Percentiles rank a stretch among this genome's conserved stretches.
Evolutionary conservation across 2,113 vertebrate genomes (phyloP).

Genomic region (Riparia riparia): DNA sequence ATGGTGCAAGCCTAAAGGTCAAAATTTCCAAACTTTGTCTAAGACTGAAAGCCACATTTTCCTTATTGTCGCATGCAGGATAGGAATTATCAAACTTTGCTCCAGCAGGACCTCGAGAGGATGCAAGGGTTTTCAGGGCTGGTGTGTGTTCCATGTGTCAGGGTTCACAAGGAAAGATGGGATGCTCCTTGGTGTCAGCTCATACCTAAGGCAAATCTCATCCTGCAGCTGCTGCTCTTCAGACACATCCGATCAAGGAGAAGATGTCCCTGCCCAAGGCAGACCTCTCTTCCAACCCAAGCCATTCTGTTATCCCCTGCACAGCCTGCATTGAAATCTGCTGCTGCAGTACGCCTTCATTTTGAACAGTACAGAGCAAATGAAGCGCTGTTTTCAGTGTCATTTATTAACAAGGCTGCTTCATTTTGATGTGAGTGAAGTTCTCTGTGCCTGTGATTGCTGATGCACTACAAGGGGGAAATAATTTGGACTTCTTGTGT

Average conservation of each 20-base stretch:
- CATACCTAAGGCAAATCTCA: background rate
- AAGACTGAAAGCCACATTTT: background rate
- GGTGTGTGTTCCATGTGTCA: rapidly evolving
- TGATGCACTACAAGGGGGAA: background rate
- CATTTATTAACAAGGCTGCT: rapidly evolving
- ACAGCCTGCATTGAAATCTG: background rate
- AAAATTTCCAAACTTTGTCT: background rate
- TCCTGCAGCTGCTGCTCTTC: background rate
- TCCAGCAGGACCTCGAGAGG: background rate
- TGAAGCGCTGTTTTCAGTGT: background rate
- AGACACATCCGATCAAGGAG: rapidly evolving
- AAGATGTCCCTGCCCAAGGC: background rate
- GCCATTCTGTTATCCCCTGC: background rate
- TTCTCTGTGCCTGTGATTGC: background rate
- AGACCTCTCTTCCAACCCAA: background rate
- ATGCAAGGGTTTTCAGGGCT: rapidly evolving
- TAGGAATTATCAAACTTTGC: background rate
- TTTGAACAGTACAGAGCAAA: background rate
- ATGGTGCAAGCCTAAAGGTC: background rate
- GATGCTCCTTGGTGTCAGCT: background rate
- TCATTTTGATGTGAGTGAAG: background rate
- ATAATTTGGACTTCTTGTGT: background rate
- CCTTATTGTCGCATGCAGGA: background rate
- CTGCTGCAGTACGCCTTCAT: background rate
- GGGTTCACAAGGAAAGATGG: background rate